Base-by-base conservation (phyloP, 2,888 invertebrate species). In the Rhagonycha fulva region DNA sequence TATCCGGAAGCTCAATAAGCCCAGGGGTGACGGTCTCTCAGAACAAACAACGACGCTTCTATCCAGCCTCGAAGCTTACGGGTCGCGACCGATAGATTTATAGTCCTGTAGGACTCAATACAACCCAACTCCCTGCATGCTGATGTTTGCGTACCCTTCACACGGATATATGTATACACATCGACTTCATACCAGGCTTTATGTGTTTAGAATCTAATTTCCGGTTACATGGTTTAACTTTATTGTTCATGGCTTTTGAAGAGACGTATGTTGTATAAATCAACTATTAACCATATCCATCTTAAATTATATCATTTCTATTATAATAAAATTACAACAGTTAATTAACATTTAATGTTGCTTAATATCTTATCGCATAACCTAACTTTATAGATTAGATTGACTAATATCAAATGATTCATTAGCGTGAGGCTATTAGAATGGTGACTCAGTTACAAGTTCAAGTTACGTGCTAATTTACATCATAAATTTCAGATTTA, bases 61-160 rank as follows among this genome's bases (percentile, higher is more conserved):
- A 84, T 83, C 81, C 83, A 80, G 81, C 80, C 81, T 81, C 77
- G 80, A 71, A 72, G 80, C 81, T 80, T 80, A 78, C 80, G 80
- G 81, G 80, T 82, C 80, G 81, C 82, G 80, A 80, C 81, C 82
- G 82, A 84, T 83, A 83, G 83, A 84, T 84, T 84, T 84, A 84
- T 84, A 81, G 83, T 83, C 82, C 82, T 84, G 78, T 68, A 82
- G 83, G 82, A 83, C 82, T 81, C 72, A 72, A 76, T 76, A 76
- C 71, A 68, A 30, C 72, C 72, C 68, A 61, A 61, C 68, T 72
- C 72, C 72, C 63, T 68, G 72, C 72, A 32, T 67, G 72, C 67
- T 67, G 72, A 60, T 72, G 68, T 66, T 66, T 66, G 63, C 63
- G 63, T 26, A 66, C 63, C 63, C 63, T 66, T 66, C 63, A 66